Percentiles rank a stretch among this genome's conserved stretches.
phyloP scores from a whole-genome alignment of 2,113 vertebrate species.

The Balaeniceps rex region DNA sequence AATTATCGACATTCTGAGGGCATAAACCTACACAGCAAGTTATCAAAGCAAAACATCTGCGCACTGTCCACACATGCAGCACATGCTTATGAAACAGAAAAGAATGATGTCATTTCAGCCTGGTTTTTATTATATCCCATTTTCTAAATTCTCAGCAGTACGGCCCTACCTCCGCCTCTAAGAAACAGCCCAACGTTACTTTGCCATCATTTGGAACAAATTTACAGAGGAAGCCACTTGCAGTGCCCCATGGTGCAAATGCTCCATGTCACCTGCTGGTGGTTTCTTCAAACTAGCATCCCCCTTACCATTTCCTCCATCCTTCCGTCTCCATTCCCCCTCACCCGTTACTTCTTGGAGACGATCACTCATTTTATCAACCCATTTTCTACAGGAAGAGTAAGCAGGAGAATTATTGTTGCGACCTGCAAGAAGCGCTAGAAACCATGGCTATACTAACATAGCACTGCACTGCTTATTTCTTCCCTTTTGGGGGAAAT shows the following conservation, averaged over 20 bases:
- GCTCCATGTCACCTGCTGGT: neutral
- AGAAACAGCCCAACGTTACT: neutral
- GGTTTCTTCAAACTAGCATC: neutral
- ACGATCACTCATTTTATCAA: neutral
- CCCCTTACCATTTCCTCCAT: neutral
- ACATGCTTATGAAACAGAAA: neutral
- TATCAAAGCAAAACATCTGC: slow-evolving; percentile 29
- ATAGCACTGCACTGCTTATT: neutral
- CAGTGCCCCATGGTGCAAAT: fast-evolving
- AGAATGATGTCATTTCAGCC: slow-evolving; percentile 43
- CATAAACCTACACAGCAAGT: slow-evolving; percentile 5
- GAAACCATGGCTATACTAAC: neutral
- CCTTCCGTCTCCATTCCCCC: neutral
- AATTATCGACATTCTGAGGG: neutral
- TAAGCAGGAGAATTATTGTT: neutral
- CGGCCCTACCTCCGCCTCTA: neutral
- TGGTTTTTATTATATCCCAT: slow-evolving; percentile 19
- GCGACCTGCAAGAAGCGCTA: neutral
- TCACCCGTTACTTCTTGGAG: fast-evolving
- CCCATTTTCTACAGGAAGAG: neutral
- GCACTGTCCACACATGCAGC: slow-evolving; percentile 11
- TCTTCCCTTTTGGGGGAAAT: neutral
- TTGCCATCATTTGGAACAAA: neutral
- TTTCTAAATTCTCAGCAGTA: neutral
- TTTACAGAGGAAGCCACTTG: neutral